Evolutionary conservation across 1,140 invertebrate species (phyloP), one percentile per base, ranked within the genome.

Genomic region (Procambarus virginalis): DNA sequence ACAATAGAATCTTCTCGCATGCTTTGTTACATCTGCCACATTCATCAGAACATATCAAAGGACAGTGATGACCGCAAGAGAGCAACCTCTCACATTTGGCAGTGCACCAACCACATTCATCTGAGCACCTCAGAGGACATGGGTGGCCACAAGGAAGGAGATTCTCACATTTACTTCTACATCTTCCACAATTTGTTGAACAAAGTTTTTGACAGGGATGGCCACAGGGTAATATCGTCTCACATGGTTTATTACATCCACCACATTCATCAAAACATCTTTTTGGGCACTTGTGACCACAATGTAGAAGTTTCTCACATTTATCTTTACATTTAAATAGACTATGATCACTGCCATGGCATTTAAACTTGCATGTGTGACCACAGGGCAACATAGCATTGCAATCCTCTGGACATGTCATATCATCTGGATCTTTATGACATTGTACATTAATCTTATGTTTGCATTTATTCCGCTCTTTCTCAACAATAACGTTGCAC

Each of bases 241-340:
- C 45, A 34, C 79, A 81, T n/a, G 1, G 79, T 4, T 49, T 49
- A 8, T 60, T 48, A 51, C 79, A 81, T 34, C 22, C 14, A 17
- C 80, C 88, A 84, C 92, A 93, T 12, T 76, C 22, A n/a, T 92
- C 68, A n/a, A 58, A 78, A 85, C 92, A 93, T 14, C 34, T 78
- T 49, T 80, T 60, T 8, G 20, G 58, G 64, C 92, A 93, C 10
- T 10, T 20, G 82, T 93, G 92, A 12, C 92, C 77, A 22, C 64
- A 60, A 8, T 22, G 78, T n/a, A 49, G 22, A 48, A 60, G 46
- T 22, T 73, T 85, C 14, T 64, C 46, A 55, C 89, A 90, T 8
- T 20, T 2, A 12, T 79, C 20, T 12, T 70, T 91, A 81, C 48
- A 93, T 85, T 48, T 8, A 58, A 10, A 78, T 73, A 20, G 93